Base-by-base conservation (phyloP, 2,797 vertebrate genomes). In the Rhynchonycteris naso region DNA sequence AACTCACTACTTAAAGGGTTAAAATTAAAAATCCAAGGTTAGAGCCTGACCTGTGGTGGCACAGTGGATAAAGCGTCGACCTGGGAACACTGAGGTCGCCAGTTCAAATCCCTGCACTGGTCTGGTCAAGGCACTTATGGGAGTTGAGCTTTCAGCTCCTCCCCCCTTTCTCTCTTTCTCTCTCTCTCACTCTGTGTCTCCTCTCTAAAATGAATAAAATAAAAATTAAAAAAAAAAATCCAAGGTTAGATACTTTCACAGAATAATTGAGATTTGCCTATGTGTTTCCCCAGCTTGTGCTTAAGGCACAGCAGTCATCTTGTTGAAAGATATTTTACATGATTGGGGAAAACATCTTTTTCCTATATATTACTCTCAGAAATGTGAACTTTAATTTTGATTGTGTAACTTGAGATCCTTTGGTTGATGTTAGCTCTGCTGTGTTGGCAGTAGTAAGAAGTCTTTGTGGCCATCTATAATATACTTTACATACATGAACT, bases 361-460 rank as follows among this genome's bases (percentile, higher is more conserved):
- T 88, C 7, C 11, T 93, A 1, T 38, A 61, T 33, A 38, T 94
- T 92, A 66, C 69, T 93, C 91, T 94, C n/a, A 83, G 78, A 84
- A 91, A 80, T 83, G 21, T 65, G 21, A 87, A 21, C 61, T 95
- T 94, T 66, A 15, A 43, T 78, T 95, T 66, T 92, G 71, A 90
- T 78, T 68, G 7, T 93, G 2, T 88, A 66, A 80, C 63, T 76
- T 96, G 87, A 83, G 43, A 61, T 72, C 43, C 26, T 76, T 75
- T 89, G 21, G 47, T 59, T 93, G 83, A 92, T 35, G 22, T 87
- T 91, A 83, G 50, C 28, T 71, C 10, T 86, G n/a, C 52, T 95
- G 0, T 88, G 24, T 92, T 88, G 84, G 26, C 43, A 88, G 6
- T 38, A n/a, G 81, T 88, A 65, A 35, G 63, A 79, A 65, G 59